Evolutionary conservation across 2,888 invertebrate genomes (phyloP).

Genomic region (Boloria selene): DNA sequence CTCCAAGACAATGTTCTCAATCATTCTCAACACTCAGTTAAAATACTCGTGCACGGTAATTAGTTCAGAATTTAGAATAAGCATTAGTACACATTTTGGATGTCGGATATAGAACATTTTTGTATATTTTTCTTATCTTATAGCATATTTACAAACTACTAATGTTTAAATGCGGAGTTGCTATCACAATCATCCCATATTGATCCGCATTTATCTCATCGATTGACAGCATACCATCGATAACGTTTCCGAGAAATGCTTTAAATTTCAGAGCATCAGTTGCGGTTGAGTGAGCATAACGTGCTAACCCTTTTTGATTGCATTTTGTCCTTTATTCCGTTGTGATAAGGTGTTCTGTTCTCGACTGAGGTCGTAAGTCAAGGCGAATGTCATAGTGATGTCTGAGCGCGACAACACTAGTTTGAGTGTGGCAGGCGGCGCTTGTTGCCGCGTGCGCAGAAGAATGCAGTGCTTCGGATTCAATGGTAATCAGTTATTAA

Average conservation of each 20-base stretch:
- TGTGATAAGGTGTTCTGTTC: conserved; percentile 42
- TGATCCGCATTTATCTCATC: conserved; percentile 61
- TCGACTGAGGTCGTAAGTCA: conserved; percentile 51
- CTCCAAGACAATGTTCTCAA: background rate
- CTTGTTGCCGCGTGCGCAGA: conserved; percentile 74
- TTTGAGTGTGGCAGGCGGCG: conserved; percentile 62
- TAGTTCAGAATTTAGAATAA: background rate
- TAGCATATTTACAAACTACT: background rate
- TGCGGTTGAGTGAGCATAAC: conserved; percentile 58
- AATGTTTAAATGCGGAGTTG: conserved; percentile 5
- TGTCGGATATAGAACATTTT: background rate
- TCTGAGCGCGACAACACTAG: conserved; percentile 70
- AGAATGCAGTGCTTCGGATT: conserved; percentile 79
- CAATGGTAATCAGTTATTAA: conserved; percentile 59
- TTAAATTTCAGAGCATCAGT: conserved; percentile 55
- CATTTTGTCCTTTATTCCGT: conserved; percentile 49
- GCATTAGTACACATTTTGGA: background rate
- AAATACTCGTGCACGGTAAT: background rate
- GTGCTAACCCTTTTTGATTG: conserved; percentile 44
- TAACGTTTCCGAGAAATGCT: conserved; percentile 56
- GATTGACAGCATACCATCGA: conserved; percentile 55
- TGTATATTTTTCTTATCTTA: background rate
- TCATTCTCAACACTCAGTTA: background rate
- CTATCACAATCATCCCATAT: conserved; percentile 56
- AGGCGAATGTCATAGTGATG: conserved; percentile 57